Base-by-base conservation (phyloP, 2,888 invertebrate species). In the Trissonchulus sp. region DNA sequence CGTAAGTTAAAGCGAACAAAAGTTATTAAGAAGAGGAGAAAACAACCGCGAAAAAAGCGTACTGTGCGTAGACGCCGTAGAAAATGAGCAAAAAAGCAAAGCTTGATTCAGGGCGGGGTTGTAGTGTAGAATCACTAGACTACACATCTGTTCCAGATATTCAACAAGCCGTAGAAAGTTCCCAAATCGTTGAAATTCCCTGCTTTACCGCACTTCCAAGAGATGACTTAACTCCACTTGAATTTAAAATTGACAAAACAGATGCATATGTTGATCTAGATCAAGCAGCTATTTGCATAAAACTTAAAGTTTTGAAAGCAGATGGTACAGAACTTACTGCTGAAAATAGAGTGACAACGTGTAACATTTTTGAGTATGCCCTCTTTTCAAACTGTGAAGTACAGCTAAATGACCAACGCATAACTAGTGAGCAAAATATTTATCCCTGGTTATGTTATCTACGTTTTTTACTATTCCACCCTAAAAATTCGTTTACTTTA, bases 181-280 rank as follows among this genome's bases (percentile, higher is more conserved):
- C 65, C 8, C 65, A 65, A 65, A 28, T 65, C n/a, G 8, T 65
- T 8, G 65, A 65, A 34, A 65, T 28, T 34, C 31, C 65, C 15
- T 65, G 65, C n/a, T 65, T 18, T 34, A 65, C 65, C 3, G 30
- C 8, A 8, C 34, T 65, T 31, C 65, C 65, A 8, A 31, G 31
- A 65, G 65, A 65, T 65, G 65, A 65, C 30, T 65, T 65, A 65
- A 65, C 65, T 65, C 65, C 65, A 65, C 65, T 65, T 65, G 65
- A 65, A 34, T 65, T 65, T 34, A 8, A 28, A 34, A 31, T 65
- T 34, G 65, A 34, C 30, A 34, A 34, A 34, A 65, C 65, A 65
- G 30, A 28, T 28, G 30, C 30, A 15, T 65, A 65, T 28, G n/a
- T 65, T 34, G 65, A 65, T 65, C 18, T 60, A 18, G 60, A 60